phyloP scores from a whole-genome alignment of 2,888 invertebrate genomes.

The Allophyes oxyacanthae region DNA sequence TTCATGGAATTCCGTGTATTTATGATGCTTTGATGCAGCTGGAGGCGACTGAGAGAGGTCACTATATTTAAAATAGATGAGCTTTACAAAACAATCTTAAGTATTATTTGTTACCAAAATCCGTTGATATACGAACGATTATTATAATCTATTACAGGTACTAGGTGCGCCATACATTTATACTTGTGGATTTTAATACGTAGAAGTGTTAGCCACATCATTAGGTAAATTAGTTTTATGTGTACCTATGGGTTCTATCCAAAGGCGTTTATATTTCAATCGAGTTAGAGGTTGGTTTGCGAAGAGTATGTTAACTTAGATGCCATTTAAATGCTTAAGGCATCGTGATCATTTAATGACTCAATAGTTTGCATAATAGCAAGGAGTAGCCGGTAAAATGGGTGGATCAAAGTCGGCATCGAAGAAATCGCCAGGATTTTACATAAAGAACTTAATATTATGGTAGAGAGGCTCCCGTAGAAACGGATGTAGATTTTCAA shows the following conservation, averaged over 20 bases:
- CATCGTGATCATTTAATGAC: neutral
- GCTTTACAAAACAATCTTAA: conserved; percentile 73
- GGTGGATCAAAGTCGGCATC: neutral
- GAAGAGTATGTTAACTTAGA: neutral
- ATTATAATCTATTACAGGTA: conserved; percentile 72
- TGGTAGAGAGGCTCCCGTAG: no score
- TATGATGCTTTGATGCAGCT: conserved; percentile 51
- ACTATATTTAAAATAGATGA: conserved; percentile 64
- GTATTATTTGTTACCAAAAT: conserved; percentile 70
- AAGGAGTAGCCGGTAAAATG: neutral
- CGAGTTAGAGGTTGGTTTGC: neutral
- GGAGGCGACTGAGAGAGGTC: conserved; percentile 59
- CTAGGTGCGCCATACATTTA: conserved; percentile 52
- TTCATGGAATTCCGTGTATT: conserved; percentile 61
- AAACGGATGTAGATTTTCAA: no score
- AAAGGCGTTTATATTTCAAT: conserved; percentile 16
- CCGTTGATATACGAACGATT: conserved; percentile 71
- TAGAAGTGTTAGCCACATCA: conserved; percentile 51
- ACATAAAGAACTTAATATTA: no score
- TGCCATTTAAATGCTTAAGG: neutral
- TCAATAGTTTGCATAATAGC: neutral
- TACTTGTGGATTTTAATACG: conserved; percentile 41
- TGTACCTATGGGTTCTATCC: conserved; percentile 11
- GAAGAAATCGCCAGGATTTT: neutral
- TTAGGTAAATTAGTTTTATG: conserved; percentile 51